phyloP scores from a whole-genome alignment of 2,797 vertebrate genomes.

The Fratercula arctica region DNA sequence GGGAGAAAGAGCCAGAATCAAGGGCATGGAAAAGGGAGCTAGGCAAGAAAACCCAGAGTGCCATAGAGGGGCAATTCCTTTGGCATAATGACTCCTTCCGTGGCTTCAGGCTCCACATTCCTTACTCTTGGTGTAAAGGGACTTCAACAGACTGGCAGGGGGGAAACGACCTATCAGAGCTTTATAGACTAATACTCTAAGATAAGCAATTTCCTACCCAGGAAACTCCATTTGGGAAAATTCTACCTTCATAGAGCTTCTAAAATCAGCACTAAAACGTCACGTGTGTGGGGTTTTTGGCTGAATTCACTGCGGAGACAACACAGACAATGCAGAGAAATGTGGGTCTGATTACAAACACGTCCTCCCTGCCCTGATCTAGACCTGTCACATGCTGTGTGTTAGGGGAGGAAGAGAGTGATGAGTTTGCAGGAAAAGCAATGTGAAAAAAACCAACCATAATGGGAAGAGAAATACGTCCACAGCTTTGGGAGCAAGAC shows the following conservation, averaged over 20 bases:
- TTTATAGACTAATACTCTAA: background rate
- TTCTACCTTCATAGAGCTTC: background rate
- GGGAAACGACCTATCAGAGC: background rate
- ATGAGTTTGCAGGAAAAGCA: background rate
- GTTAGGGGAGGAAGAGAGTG: background rate
- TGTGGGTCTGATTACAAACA: background rate
- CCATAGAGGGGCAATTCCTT: background rate
- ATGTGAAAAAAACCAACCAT: background rate
- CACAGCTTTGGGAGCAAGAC: background rate
- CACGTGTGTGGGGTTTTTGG: background rate
- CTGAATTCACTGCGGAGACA: background rate
- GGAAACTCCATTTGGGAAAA: background rate
- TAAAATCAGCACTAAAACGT: background rate
- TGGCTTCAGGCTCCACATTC: background rate
- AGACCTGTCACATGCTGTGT: background rate
- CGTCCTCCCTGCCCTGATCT: background rate
- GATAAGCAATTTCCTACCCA: background rate
- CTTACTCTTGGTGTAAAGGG: accelerated
- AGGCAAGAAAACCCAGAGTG: background rate
- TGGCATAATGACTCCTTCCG: background rate
- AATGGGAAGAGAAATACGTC: background rate
- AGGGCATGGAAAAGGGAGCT: background rate
- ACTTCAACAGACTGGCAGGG: background rate
- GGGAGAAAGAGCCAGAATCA: background rate
- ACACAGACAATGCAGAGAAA: background rate